Conservation (phyloP, 2,888 invertebrate species). For the Drosophila koepferae region DNA sequence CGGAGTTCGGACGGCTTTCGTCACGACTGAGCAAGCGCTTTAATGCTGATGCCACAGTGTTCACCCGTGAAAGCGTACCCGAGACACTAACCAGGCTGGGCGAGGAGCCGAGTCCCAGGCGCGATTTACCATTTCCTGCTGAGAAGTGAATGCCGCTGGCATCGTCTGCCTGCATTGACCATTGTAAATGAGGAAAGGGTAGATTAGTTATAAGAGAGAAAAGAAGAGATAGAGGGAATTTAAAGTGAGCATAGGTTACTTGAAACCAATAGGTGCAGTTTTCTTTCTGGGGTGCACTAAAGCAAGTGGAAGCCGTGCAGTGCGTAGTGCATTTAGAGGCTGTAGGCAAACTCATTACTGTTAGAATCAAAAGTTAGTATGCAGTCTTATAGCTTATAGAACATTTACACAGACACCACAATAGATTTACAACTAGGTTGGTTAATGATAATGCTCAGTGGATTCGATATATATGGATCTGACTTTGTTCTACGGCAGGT, state of each 20-base stretch:
- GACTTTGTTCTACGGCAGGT: neutral
- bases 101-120: constrained; percentile 86
- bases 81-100: constrained; percentile 84
- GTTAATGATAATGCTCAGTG: constrained; percentile 24
- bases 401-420: constrained; percentile 55
- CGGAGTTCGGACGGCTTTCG: constrained; percentile 86
- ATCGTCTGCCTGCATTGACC: constrained; percentile 87
- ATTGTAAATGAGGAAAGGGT: neutral
- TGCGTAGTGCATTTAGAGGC: constrained; percentile 68
- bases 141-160: constrained; percentile 91
- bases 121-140: constrained; percentile 87
- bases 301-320: constrained; percentile 60
- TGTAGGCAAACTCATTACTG: constrained; percentile 63
- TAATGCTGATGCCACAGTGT: constrained; percentile 91
- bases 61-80: constrained; percentile 89
- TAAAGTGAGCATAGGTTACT: constrained; percentile 61
- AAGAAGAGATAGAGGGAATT: neutral
- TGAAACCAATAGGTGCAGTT: constrained; percentile 55
- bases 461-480: constrained; percentile 2
- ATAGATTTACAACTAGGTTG: constrained; percentile 17
- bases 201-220: constrained; percentile 6
- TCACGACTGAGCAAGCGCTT: constrained; percentile 92
- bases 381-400: constrained; percentile 50
- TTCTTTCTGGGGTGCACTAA: constrained; percentile 48
- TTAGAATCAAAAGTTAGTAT: constrained; percentile 83